Evolutionary conservation across 2,888 invertebrate genomes (phyloP), one percentile per base, ranked within the genome.

Genomic region (Gasteruption jaculator): DNA sequence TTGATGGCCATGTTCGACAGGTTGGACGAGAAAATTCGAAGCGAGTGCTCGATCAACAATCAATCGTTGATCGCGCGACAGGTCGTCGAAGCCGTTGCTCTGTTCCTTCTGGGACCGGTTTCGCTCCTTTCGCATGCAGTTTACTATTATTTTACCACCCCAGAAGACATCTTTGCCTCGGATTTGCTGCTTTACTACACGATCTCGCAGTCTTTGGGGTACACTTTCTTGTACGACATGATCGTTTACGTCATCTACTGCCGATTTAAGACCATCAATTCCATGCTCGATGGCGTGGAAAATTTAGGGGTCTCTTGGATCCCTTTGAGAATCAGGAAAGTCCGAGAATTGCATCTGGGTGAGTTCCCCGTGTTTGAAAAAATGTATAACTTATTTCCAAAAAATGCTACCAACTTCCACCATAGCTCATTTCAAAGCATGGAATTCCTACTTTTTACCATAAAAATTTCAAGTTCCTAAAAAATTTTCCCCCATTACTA

Each of bases 121-220:
- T 57, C 55, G 0, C 21, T 60, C 3, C 31, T 53, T 12, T 43
- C 48, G 12, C 63, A 61, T 16, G 53, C 49, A 5, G 26, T 61
- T 4, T 63, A 63, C 42, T 61, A 63, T 38, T 56, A 57, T 4
- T 54, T 52, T 29, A 57, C 43, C 1, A 41, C 38, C 1, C 61
- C 60, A 1, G 50, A 60, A 14, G 55, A 57, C 16, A 58, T 63
- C 21, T 60, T 55, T 6, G 53, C 60, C 0, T 63, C 63, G 1
- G 63, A 63, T 46, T 21, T 63, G 8, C 41, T 63, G 8, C 48
- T 61, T 1, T 63, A 62, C 38, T 61, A 62, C 20, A 61, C 59
- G 10, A 60, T 62, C 18, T 48, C 58, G 6, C 62, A 62, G 37
- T 57, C 59, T 0, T 26, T 57, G 15, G 45, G 42, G 6, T 57